Percentiles rank a stretch among this genome's conserved stretches.
Conservation (phyloP, 2,888 invertebrate genomes). For the Erebia ligea region DNA sequence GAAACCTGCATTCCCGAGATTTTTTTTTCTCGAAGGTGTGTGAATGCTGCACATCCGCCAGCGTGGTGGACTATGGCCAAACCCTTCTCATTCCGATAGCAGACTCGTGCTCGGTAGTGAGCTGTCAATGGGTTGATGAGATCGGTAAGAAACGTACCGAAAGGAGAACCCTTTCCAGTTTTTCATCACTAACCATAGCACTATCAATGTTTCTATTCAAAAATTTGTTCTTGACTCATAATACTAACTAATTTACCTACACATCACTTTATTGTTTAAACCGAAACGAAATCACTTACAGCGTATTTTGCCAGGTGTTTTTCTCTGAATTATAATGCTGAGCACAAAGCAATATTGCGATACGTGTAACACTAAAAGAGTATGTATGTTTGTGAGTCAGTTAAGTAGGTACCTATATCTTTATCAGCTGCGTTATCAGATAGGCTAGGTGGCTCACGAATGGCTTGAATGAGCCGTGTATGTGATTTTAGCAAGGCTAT, state of each 20-base stretch:
- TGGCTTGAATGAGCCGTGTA: conserved; percentile 40
- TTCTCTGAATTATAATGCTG: conserved; percentile 12
- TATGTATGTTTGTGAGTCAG: conserved; percentile 62
- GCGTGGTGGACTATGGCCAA: too few species aligned
- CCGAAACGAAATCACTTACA: not conserved
- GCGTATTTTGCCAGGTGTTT: not conserved
- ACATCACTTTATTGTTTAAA: not conserved
- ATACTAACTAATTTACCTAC: not conserved
- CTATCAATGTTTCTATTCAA: not conserved
- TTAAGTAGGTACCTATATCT: conserved; percentile 59
- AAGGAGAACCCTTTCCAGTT: too few species aligned
- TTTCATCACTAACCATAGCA: too few species aligned
- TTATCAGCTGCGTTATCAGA: conserved; percentile 77
- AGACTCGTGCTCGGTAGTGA: too few species aligned
- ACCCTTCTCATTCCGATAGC: too few species aligned
- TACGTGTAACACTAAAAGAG: conserved; percentile 30
- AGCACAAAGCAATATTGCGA: conserved; percentile 14
- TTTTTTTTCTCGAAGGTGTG: too few species aligned
- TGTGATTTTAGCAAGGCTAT: conserved; percentile 57
- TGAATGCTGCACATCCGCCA: too few species aligned
- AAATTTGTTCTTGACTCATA: not conserved
- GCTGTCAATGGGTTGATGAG: too few species aligned
- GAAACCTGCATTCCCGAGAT: too few species aligned
- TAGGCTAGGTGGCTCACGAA: conserved; percentile 52
- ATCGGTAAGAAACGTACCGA: too few species aligned